Evolutionary conservation across 1,140 invertebrate species (phyloP).

Genomic region (Leptonema lineaticorne): DNA sequence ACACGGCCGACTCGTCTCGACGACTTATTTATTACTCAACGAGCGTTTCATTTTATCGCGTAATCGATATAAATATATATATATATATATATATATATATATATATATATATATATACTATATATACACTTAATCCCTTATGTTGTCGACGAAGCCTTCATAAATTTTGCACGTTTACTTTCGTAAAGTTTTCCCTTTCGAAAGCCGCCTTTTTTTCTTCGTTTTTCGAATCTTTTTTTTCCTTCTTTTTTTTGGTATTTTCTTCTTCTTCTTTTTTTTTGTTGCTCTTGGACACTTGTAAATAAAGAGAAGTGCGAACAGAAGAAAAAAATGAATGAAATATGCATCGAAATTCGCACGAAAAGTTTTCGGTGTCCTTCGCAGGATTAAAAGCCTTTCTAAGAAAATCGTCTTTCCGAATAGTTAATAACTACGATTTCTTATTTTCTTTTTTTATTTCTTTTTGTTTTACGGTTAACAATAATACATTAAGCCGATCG

Average conservation of each 20-base stretch:
- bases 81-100: too few relatives aligned
- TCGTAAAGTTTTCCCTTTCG: conserved; percentile 9
- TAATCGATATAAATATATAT: conserved; percentile 8
- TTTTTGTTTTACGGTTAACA: too few relatives aligned
- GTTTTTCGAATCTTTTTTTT: background rate
- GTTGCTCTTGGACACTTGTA: too few relatives aligned
- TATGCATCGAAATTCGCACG: conserved; percentile 1
- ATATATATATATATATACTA: too few relatives aligned
- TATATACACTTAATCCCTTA: conserved; percentile 12
- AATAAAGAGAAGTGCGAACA: too few relatives aligned
- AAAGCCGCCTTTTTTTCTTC: conserved; percentile 2
- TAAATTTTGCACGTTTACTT: conserved; percentile 15
- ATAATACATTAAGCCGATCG: too few relatives aligned
- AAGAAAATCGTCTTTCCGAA: background rate
- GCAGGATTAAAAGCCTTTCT: background rate
- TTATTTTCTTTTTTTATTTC: too few relatives aligned
- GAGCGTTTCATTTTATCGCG: conserved; percentile 1
- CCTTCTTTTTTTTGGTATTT: background rate
- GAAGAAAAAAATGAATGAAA: background rate
- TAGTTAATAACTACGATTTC: too few relatives aligned
- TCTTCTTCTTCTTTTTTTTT: too few relatives aligned
- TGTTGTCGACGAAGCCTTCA: background rate
- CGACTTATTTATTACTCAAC: too few relatives aligned
- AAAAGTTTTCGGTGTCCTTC: background rate
- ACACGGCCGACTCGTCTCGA: too few relatives aligned